Conservation (phyloP, 2,888 invertebrate genomes). For the Dione juno region DNA sequence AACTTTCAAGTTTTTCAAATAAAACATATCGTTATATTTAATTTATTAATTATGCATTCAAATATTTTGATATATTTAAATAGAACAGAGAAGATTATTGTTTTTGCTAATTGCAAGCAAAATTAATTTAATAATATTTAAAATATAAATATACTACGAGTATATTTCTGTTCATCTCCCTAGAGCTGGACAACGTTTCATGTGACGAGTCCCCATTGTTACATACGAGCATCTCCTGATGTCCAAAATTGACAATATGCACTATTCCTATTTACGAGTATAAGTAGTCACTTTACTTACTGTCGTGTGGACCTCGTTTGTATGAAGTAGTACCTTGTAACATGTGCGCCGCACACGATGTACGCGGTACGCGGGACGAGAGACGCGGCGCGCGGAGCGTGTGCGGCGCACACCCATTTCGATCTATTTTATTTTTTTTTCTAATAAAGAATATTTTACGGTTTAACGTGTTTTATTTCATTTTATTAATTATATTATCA, state of each 20-base stretch:
- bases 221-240: slow-evolving; percentile 17
- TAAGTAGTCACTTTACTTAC: slow-evolving; percentile 43
- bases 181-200: neutral
- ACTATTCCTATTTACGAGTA: slow-evolving; percentile 46
- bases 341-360: no score
- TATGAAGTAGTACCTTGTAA: slow-evolving; percentile 32
- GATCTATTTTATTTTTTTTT: slow-evolving; percentile 57
- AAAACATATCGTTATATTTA: no score
- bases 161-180: neutral
- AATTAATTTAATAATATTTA: no score
- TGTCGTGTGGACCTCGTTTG: slow-evolving; percentile 22
- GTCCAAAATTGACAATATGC: slow-evolving; percentile 43
- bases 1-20: no score
- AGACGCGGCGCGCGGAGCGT: neutral
- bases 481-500: neutral
- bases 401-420: slow-evolving; percentile 32
- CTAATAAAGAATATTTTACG: slow-evolving; percentile 71
- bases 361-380: neutral
- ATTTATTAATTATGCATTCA: no score
- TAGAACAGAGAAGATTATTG: no score
- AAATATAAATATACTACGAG: no score
- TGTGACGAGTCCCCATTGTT: neutral
- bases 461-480: slow-evolving; percentile 47
- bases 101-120: no score
- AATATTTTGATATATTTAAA: no score